Evolutionary conservation across 2,113 vertebrate genomes (phyloP), one percentile per base, ranked within the genome.

Genomic region (Elachura formosa): DNA sequence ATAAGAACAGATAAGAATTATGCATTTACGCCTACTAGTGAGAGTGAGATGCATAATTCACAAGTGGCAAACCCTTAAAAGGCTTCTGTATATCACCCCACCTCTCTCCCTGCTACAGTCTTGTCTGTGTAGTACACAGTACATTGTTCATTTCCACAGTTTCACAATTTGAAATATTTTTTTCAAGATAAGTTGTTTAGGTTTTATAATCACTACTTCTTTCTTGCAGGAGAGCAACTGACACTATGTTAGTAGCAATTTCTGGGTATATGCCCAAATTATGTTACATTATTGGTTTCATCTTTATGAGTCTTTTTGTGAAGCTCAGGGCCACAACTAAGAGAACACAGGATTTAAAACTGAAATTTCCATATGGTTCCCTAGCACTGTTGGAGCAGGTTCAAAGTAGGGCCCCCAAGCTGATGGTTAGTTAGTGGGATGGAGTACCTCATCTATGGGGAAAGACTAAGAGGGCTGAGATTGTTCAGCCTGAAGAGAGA

Each of bases 1-100:
- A 97, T 97, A 96, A 96, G 97, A 97, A 95, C 92, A 94, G 94
- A 97, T 96, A 92, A 97, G 96, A 97, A 97, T 97, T 96, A 97
- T 91, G 89, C 87, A 93, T 96, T 96, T 96, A 93, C 71, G 5
- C 87, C 91, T 97, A 95, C 87, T 95, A 90, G 81, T 87, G 91
- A 95, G 92, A 96, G 87, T 72, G 62, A 96, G 94, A 96, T 95
- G 83, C 81, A 96, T 97, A 95, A 96, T 95, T 97, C 95, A 95
- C 77, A 91, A 96, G 64, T 58, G 89, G 93, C 85, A 90, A 94
- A 90, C 61, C 86, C 80, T 97, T 83, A 93, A 93, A 94, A 97
- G 85, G 73, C 63, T 87, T 93, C 81, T 0, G 3, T 81, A 89
- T 87, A 87, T 92, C 87, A 72, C 49, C 40, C 36, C 62, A 93